Conservation (phyloP, 2,113 vertebrate species). For the Meles meles region DNA sequence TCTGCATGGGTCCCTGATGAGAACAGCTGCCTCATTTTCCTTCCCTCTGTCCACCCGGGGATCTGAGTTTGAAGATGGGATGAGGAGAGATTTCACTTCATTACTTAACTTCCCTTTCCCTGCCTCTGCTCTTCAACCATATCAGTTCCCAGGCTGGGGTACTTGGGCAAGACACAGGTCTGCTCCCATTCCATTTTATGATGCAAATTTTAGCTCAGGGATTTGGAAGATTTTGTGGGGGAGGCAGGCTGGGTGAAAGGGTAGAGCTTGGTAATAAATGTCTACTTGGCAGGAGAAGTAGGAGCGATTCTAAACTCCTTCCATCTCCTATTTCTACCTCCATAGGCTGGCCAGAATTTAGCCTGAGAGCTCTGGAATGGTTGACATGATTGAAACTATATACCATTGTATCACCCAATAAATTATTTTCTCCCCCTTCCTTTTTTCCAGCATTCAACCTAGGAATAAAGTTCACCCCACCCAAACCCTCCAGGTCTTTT, state of each 20-base stretch:
- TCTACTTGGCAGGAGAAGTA: conserved; percentile 48
- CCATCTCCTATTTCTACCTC: conserved; percentile 72
- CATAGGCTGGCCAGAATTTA: conserved; percentile 68
- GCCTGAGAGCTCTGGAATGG: conserved; percentile 56
- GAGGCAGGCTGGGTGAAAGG: conserved; percentile 49
- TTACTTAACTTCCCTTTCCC: not conserved
- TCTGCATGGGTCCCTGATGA: conserved; percentile 71
- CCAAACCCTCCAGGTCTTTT: not conserved
- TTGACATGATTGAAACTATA: conserved; percentile 10
- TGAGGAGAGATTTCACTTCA: not conserved
- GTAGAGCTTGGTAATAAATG: conserved; percentile 59
- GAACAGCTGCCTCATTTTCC: conserved; percentile 48
- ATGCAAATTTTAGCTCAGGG: conserved; percentile 38
- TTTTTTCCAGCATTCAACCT: not conserved
- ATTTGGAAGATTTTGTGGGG: not conserved
- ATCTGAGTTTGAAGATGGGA: conserved; percentile 20
- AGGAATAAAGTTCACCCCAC: not conserved
- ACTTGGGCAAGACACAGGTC: not conserved
- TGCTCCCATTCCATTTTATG: not conserved
- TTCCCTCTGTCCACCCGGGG: not conserved
- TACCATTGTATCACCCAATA: conserved; percentile 35
- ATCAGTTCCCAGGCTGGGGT: conserved; percentile 32
- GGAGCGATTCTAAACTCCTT: conserved; percentile 57
- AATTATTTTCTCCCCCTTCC: conserved; percentile 39
- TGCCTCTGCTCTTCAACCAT: not conserved